These are phyloP conservation scores for Drosophila birchii DNA, from an alignment of 2,888 invertebrate species.

Conservation along the genomic window DNA sequence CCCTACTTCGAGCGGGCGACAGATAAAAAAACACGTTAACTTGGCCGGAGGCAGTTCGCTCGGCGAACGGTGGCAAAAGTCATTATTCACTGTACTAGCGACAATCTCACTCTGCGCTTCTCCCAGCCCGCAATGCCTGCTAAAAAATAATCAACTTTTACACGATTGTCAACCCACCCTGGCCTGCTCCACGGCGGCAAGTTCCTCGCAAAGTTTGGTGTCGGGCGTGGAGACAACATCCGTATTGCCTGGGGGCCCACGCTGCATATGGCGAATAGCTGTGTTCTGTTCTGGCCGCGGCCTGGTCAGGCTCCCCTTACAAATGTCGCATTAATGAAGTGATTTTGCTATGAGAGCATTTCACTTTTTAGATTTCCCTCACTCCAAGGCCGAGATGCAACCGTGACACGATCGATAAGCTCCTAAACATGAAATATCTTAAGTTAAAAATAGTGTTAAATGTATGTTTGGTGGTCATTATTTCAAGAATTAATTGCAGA, in stretches of 20 bases:
- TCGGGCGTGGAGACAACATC: conserved; percentile 67
- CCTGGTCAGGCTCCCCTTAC: conserved; percentile 59
- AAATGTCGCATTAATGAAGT: conserved; percentile 84
- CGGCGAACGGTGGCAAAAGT: conserved; percentile 65
- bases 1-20: conserved; percentile 38
- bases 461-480: neutral
- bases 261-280: conserved; percentile 50
- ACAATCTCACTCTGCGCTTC: conserved; percentile 30
- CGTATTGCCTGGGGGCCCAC: conserved; percentile 51
- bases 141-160: conserved; percentile 81
- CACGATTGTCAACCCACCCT: conserved; percentile 76
- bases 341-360: conserved; percentile 75
- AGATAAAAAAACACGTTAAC: conserved; percentile 68
- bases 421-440: neutral
- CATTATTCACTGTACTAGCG: conserved; percentile 80
- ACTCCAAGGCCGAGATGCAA: neutral
- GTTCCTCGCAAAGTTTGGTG: conserved; percentile 71
- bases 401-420: conserved; percentile 20
- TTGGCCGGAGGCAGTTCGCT: conserved; percentile 63
- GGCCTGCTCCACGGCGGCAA: conserved; percentile 55
- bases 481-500: neutral
- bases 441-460: too few relatives aligned
- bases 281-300: conserved; percentile 38
- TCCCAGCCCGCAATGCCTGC: conserved; percentile 19
- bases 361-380: conserved; percentile 50